Evolutionary conservation across 2,888 invertebrate species (phyloP).

Genomic region (Cephus spinipes): DNA sequence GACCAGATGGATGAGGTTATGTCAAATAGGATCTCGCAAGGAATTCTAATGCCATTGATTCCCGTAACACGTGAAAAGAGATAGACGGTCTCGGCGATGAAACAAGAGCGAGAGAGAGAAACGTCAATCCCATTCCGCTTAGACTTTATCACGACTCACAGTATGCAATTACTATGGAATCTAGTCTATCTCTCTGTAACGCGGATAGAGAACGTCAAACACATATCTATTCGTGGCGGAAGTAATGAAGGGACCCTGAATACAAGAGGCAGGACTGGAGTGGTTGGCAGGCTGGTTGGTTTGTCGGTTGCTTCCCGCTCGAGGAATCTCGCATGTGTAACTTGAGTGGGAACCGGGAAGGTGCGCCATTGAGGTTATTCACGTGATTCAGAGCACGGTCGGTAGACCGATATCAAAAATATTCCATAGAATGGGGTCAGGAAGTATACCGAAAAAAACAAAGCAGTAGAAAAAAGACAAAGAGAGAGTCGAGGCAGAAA

Average conservation of each 20-base stretch:
- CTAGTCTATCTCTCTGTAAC: too few species aligned
- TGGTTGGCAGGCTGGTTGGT: neutral
- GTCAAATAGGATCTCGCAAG: neutral
- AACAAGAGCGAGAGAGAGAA: slow-evolving; percentile 3
- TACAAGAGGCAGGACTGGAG: slow-evolving; percentile 3
- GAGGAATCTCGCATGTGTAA: neutral
- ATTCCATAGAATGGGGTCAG: neutral
- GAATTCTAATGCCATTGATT: neutral
- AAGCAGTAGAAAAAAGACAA: neutral
- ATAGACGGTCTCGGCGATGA: slow-evolving; percentile 1
- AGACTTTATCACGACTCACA: too few species aligned
- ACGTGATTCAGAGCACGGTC: neutral
- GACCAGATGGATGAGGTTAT: slow-evolving; percentile 7
- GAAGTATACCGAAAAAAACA: neutral
- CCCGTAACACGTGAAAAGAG: neutral
- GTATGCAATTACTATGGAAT: too few species aligned
- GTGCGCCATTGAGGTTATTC: neutral
- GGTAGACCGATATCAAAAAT: neutral
- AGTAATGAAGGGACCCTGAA: slow-evolving; percentile 21
- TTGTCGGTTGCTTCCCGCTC: neutral
- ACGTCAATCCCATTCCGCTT: too few species aligned
- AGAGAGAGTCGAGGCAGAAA: neutral
- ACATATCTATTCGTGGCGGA: slow-evolving; percentile 10
- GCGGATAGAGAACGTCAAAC: slow-evolving; percentile 10
- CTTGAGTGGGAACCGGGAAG: neutral